Conservation (phyloP, 2,113 vertebrate genomes). For the Verasper variegatus region DNA sequence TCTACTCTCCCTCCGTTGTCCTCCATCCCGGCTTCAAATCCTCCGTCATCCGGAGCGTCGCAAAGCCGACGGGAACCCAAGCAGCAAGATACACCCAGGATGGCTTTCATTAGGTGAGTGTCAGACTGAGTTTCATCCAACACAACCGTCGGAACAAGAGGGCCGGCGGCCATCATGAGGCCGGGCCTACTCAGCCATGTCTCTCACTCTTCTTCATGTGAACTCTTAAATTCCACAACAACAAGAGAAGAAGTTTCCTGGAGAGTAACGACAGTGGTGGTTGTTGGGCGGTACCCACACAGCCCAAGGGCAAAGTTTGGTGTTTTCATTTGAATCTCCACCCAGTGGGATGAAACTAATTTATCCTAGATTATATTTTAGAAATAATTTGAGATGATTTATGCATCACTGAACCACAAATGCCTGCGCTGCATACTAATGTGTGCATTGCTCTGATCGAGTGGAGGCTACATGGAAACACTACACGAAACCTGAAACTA, state of each 20-base stretch:
- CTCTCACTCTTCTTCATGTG: not conserved
- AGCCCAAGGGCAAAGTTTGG: not conserved
- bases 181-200: not conserved
- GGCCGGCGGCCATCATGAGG: not conserved
- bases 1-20: constrained; percentile 1
- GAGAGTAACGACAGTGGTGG: not conserved
- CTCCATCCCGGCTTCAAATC: not conserved
- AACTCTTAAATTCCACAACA: not conserved
- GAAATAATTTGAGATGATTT: not conserved
- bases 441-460: not conserved
- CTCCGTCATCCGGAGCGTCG: not conserved
- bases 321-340: not conserved
- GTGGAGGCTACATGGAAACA: not conserved
- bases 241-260: not conserved
- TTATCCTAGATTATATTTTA: constrained; percentile 1
- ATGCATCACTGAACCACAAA: not conserved
- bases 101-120: constrained; percentile 64
- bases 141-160: too few species aligned
- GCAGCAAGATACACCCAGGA: constrained; percentile 24
- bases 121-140: not conserved
- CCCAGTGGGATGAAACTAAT: constrained; percentile 6
- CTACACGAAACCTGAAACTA: too few species aligned
- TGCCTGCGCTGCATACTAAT: constrained; percentile 12
- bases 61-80: not conserved
- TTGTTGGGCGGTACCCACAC: not conserved